phyloP scores from a whole-genome alignment of 2,888 invertebrate species.

The Pachymerium ferrugineum region DNA sequence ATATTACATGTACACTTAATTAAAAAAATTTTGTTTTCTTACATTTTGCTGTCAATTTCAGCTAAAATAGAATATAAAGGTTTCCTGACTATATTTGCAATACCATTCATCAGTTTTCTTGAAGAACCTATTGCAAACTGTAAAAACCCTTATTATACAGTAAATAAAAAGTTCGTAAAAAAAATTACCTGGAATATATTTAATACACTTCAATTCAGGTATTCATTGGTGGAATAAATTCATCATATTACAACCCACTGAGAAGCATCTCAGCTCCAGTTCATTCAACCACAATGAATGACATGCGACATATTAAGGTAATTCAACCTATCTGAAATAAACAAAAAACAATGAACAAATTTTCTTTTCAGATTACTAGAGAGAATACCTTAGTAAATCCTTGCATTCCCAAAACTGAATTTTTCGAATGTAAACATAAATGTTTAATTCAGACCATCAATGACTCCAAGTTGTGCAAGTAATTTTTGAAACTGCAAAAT shows the following conservation, averaged over 20 bases:
- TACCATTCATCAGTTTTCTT: background rate
- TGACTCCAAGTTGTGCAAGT: background rate
- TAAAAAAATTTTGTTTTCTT: background rate
- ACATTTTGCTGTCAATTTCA: background rate
- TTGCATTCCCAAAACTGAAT: background rate
- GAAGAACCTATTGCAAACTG: background rate
- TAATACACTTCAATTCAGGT: background rate
- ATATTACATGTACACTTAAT: background rate
- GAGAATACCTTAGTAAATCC: background rate
- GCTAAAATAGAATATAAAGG: background rate
- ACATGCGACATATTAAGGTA: too few relatives aligned
- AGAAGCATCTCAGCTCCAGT: background rate
- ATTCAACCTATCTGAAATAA: too few relatives aligned
- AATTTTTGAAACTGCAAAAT: background rate
- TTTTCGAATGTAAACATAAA: background rate
- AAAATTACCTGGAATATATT: background rate
- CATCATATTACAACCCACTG: background rate
- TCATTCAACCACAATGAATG: background rate
- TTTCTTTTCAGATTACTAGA: background rate
- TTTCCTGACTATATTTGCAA: background rate
- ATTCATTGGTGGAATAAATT: background rate
- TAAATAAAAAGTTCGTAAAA: background rate
- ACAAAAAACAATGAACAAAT: background rate
- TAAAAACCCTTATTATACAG: background rate
- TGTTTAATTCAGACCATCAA: background rate